phyloP scores from a whole-genome alignment of 2,113 vertebrate genomes.

The Scolopax mira region DNA sequence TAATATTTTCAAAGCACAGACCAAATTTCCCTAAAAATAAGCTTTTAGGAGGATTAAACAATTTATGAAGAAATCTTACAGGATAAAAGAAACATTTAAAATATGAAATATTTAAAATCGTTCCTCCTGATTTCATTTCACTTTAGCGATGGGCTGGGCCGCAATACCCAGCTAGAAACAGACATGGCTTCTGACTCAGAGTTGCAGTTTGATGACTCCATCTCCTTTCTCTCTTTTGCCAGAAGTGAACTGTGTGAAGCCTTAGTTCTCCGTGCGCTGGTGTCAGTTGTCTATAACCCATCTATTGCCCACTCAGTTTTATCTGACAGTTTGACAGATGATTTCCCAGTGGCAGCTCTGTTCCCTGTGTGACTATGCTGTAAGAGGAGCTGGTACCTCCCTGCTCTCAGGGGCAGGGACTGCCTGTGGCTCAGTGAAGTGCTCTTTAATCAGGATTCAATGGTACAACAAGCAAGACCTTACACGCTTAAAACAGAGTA shows the following conservation, averaged over 20 bases:
- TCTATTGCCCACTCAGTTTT: not conserved
- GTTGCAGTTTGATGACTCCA: rapidly evolving
- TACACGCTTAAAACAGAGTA: not conserved
- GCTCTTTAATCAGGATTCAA: not conserved
- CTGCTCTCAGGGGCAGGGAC: not conserved
- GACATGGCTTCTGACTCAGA: not conserved
- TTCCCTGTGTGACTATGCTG: not conserved
- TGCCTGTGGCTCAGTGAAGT: not conserved
- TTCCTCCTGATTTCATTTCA: not conserved
- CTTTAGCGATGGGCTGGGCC: not conserved
- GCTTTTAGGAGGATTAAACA: not conserved
- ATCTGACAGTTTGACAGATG: not conserved
- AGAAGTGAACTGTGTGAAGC: not conserved
- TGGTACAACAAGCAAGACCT: not conserved
- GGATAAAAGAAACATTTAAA: not conserved
- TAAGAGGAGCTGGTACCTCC: not conserved
- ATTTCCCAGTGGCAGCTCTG: not conserved
- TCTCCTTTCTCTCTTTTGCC: not conserved
- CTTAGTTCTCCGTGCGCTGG: not conserved
- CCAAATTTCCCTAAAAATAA: not conserved
- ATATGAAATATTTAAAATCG: not conserved
- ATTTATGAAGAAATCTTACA: not conserved
- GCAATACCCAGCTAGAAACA: not conserved
- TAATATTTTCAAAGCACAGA: not conserved
- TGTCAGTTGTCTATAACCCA: not conserved